Evolutionary conservation across 1,140 invertebrate species (phyloP), one percentile per base, ranked within the genome.

Genomic region (Brachystomella parvula): DNA sequence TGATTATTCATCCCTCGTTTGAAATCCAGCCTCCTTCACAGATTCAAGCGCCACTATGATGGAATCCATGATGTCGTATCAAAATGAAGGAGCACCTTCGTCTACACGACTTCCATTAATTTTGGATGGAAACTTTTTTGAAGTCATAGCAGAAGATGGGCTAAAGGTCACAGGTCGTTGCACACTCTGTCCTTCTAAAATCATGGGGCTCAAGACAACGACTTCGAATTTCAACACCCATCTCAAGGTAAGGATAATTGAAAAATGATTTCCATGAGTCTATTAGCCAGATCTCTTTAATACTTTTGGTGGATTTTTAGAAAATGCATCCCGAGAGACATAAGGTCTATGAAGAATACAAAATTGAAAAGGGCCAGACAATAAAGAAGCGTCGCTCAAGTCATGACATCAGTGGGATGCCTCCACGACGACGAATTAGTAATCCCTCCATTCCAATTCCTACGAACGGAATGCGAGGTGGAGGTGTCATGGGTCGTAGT

Each of bases 311-410:
- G 49, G n/a, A n/a, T n/a, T 19, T 53, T 53, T 19, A 53, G 49
- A 53, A 53, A 53, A 53, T 53, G 49, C 49, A 53, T 53, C 49
- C 49, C 12, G 49, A 53, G 49, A 9, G 49, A 26, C 49, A 53
- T 24, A 15, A 24, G 6, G 24, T 53, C 9, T 53, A 53, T 24
- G 49, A 53, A 53, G 49, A 53, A 24, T 53, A 53, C 49, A 53
- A 53, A 53, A 26, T 53, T 24, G 49, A 53, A 26, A 15, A 24
- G 12, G 49, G 49, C 12, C 49, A 53, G 49, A 15, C 12, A 26
- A 53, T 53, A 15, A 53, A 53, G 49, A 53, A 53, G 49, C 49
- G 49, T 12, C 49, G 49, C 6, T 17, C 49, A 3, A 53, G 49
- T 53, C 49, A 53, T 53, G 49, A 53, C 49, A 6, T 15, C 49